phyloP scores from a whole-genome alignment of 2,113 vertebrate genomes.

The Balaenoptera acutorostrata region DNA sequence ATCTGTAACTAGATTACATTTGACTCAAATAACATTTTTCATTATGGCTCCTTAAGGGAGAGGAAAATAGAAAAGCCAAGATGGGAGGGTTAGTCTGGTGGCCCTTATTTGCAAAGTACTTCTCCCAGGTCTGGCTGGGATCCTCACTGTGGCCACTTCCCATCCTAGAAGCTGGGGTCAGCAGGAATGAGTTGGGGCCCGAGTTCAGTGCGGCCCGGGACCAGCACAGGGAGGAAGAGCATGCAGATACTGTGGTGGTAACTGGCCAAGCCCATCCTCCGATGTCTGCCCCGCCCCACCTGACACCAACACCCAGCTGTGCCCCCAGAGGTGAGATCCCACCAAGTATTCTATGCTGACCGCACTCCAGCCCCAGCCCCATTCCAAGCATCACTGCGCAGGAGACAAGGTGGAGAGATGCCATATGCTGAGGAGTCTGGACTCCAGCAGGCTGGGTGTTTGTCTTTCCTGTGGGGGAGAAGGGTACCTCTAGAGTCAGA shows the following conservation, averaged over 20 bases:
- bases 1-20: neutral
- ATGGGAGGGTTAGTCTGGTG: neutral
- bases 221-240: neutral
- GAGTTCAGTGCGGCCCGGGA: neutral
- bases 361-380: no score
- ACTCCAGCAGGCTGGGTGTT: no score
- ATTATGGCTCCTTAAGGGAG: neutral
- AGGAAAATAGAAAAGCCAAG: neutral
- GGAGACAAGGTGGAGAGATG: neutral
- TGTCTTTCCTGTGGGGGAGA: neutral
- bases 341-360: no score
- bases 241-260: accelerated
- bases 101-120: neutral
- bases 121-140: neutral
- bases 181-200: accelerated
- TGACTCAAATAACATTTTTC: neutral
- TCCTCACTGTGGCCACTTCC: no score
- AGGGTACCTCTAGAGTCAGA: neutral
- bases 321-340: neutral
- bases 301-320: neutral
- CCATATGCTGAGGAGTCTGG: neutral
- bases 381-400: accelerated
- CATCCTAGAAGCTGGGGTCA: neutral
- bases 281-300: accelerated
- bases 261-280: neutral